Conservation (phyloP, 1,140 invertebrate genomes). For the Drosophila obscura region DNA sequence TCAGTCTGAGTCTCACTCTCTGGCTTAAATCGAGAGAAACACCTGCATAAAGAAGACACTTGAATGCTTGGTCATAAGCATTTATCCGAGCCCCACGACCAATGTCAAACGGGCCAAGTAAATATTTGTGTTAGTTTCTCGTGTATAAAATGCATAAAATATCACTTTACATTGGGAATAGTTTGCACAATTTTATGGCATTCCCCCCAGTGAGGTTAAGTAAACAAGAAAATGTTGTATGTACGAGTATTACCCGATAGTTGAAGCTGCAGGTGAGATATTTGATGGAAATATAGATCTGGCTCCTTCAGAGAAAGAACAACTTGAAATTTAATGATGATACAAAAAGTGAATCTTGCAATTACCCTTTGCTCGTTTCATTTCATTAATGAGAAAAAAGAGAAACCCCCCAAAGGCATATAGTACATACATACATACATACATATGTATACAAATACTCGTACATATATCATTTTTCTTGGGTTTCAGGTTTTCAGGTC, state of each 20-base stretch:
- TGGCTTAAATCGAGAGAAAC: slow-evolving; percentile 11
- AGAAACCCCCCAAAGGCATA: slow-evolving; percentile 27
- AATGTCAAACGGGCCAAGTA: slow-evolving; percentile 34
- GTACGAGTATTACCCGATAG: too few relatives aligned
- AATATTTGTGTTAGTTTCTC: slow-evolving; percentile 15
- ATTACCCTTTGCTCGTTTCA: slow-evolving; percentile 29
- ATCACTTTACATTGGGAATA: not conserved
- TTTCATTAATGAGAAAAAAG: slow-evolving; percentile 26
- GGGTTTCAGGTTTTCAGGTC: slow-evolving; percentile 20
- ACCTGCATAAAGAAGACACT: slow-evolving; percentile 36
- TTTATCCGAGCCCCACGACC: slow-evolving; percentile 36
- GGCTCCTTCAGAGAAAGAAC: too few relatives aligned
- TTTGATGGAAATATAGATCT: too few relatives aligned
- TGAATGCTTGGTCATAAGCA: slow-evolving; percentile 11
- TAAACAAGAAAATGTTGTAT: not conserved
- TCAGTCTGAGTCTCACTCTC: slow-evolving; percentile 20
- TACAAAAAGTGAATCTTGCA: slow-evolving; percentile 41
- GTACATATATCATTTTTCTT: slow-evolving; percentile 38
- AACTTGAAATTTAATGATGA: too few relatives aligned
- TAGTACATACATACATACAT: not conserved
- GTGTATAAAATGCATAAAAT: slow-evolving; percentile 19
- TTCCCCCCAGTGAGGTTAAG: slow-evolving; percentile 1
- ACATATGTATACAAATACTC: too few relatives aligned
- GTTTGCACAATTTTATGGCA: not conserved
- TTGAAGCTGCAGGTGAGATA: too few relatives aligned